Conservation (phyloP, 1,140 invertebrate species). For the Ctenoplectra terminalis region DNA sequence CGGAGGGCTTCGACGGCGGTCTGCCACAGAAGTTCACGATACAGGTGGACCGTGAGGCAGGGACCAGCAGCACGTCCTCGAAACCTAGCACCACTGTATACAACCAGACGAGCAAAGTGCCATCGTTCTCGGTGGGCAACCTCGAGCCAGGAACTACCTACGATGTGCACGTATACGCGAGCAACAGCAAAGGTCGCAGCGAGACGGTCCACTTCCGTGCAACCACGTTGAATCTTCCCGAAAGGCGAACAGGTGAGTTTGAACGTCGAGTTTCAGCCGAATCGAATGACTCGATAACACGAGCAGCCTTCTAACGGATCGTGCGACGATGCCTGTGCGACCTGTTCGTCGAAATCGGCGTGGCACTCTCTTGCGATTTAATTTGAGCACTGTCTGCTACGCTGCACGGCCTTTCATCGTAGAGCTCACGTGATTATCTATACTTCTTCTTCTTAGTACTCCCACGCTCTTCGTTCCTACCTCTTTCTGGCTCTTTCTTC, state of each 20-base stretch:
- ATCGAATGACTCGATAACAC: background rate
- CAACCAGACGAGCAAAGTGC: conserved; percentile 81
- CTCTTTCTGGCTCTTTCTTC: conserved; percentile 29
- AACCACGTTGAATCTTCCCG: conserved; percentile 89
- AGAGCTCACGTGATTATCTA: conserved; percentile 68
- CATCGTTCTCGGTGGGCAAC: conserved; percentile 86
- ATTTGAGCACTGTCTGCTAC: conserved; percentile 77
- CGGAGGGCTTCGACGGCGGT: conserved; percentile 87
- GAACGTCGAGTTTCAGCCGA: background rate
- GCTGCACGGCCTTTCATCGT: conserved; percentile 80
- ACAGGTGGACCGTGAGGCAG: conserved; percentile 85
- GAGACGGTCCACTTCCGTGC: conserved; percentile 86
- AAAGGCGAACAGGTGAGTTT: conserved; percentile 89
- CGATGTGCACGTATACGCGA: conserved; percentile 87
- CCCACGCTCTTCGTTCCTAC: background rate
- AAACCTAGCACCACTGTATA: conserved; percentile 57
- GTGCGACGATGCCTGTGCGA: too few species aligned
- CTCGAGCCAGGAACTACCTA: conserved; percentile 88
- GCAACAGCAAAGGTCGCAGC: conserved; percentile 89
- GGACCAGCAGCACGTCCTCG: conserved; percentile 71
- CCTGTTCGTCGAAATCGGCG: conserved; percentile 20
- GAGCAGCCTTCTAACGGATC: background rate
- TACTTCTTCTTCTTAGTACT: conserved; percentile 38
- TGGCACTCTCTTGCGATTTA: conserved; percentile 30
- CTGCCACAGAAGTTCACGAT: conserved; percentile 89